A percentile compares a stretch with the other conserved stretches of the same genome.
Evolutionary conservation across 2,113 vertebrate species (phyloP).

Genomic region (Piprites chloris): DNA sequence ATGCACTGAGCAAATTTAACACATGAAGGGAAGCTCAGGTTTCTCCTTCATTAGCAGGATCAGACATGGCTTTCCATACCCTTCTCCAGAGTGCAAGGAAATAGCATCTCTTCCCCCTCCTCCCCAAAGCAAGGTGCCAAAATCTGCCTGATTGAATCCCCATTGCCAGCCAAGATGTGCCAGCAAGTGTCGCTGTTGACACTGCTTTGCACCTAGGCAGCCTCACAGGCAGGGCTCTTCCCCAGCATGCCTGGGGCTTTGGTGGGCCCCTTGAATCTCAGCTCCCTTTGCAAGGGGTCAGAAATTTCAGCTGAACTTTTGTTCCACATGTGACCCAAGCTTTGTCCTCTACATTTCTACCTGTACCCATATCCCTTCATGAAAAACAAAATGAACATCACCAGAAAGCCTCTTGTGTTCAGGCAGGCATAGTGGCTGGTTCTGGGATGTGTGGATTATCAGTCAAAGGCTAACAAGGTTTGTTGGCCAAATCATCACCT

Average conservation of each 20-base stretch:
- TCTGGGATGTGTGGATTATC: neutral
- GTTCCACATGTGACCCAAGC: neutral
- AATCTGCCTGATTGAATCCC: neutral
- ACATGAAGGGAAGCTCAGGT: neutral
- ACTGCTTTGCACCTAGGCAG: fast-evolving
- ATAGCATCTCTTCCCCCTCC: neutral
- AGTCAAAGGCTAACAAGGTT: neutral
- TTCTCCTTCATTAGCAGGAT: neutral
- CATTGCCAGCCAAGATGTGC: fast-evolving
- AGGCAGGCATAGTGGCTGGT: neutral
- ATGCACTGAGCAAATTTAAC: neutral
- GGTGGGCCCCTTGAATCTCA: neutral
- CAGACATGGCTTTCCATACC: neutral
- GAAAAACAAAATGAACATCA: neutral
- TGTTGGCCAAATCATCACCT: neutral
- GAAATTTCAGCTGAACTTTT: neutral
- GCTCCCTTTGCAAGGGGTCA: neutral
- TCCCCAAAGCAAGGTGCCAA: neutral
- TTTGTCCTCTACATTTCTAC: neutral
- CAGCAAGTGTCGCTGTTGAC: fast-evolving
- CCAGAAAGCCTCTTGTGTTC: fast-evolving
- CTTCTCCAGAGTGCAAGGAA: neutral
- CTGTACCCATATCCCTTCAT: fast-evolving
- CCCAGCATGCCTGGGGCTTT: neutral
- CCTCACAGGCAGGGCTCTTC: neutral